Percentiles rank a stretch among this genome's conserved stretches.
Evolutionary conservation across 2,888 invertebrate genomes (phyloP).

Genomic region (Oscheius myriophilus): DNA sequence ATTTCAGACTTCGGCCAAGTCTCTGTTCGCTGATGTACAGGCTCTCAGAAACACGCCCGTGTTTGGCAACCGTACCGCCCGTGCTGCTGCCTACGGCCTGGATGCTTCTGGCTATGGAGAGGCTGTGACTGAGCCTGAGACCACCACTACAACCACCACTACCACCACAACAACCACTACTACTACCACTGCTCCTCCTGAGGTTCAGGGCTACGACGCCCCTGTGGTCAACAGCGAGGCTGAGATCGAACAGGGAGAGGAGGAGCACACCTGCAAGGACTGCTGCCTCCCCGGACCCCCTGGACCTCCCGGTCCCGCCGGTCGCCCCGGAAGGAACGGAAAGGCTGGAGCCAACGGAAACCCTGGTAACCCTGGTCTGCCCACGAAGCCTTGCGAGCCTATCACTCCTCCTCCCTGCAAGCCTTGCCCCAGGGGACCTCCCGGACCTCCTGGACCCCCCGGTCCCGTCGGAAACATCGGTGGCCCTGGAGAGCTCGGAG

Average conservation of each 20-base stretch:
- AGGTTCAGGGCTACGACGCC: conserved; percentile 11
- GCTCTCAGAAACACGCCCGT: conserved; percentile 23
- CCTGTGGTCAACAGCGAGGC: conserved; percentile 6
- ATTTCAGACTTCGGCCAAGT: conserved; percentile 8
- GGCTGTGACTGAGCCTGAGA: neutral
- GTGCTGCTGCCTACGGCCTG: conserved; percentile 22
- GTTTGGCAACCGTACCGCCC: conserved; percentile 26
- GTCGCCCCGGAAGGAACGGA: conserved; percentile 52
- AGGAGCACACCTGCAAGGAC: conserved; percentile 16
- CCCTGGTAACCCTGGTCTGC: conserved; percentile 49
- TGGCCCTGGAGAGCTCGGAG: conserved; percentile 32
- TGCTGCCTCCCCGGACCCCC: conserved; percentile 45
- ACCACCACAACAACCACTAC: neutral
- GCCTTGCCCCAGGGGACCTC: conserved; percentile 38
- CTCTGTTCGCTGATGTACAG: conserved; percentile 18
- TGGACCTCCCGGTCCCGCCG: conserved; percentile 43
- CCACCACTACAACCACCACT: neutral
- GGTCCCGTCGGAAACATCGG: conserved; percentile 34
- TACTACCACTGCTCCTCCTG: conserved; percentile 10
- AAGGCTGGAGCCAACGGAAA: conserved; percentile 54
- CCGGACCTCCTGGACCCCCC: conserved; percentile 40
- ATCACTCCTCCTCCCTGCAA: conserved; percentile 54
- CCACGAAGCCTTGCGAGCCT: conserved; percentile 55
- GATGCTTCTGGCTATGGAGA: conserved; percentile 21
- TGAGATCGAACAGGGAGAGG: conserved; percentile 7